A percentile compares a stretch with the other conserved stretches of the same genome.
Evolutionary conservation across 1,140 invertebrate species (phyloP).

Genomic region (Lerema accius): DNA sequence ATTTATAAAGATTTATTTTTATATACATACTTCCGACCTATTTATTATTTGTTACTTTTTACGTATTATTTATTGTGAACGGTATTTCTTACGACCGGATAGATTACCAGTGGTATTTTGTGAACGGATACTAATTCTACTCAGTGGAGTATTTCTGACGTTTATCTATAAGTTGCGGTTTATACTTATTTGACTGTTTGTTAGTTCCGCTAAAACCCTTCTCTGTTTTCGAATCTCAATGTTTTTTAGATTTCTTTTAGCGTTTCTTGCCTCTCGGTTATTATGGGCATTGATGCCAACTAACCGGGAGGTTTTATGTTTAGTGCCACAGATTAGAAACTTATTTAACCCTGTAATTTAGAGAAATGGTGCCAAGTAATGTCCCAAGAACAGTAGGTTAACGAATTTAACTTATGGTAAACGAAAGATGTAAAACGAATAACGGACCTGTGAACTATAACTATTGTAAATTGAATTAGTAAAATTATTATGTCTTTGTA

Average conservation of each 20-base stretch:
- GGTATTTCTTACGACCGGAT: slow-evolving; percentile 48
- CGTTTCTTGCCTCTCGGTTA: slow-evolving; percentile 63
- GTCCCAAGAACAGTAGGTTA: slow-evolving; percentile 66
- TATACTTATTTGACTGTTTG: slow-evolving; percentile 70
- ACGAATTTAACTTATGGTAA: slow-evolving; percentile 62
- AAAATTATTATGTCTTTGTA: slow-evolving; percentile 72
- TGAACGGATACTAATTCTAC: slow-evolving; percentile 37
- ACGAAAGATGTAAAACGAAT: slow-evolving; percentile 52
- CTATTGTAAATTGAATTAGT: slow-evolving; percentile 60
- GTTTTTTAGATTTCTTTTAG: slow-evolving; percentile 60
- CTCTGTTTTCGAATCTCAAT: slow-evolving; percentile 75
- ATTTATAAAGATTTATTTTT: slow-evolving; percentile 79
- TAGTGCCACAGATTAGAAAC: slow-evolving; percentile 23
- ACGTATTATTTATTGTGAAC: slow-evolving; percentile 68
- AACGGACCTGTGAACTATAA: slow-evolving; percentile 55
- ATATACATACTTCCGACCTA: slow-evolving; percentile 74
- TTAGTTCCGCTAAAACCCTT: slow-evolving; percentile 57
- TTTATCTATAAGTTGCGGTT: slow-evolving; percentile 74
- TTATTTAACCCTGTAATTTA: slow-evolving; percentile 48
- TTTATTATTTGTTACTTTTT: slow-evolving; percentile 78
- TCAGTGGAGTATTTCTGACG: slow-evolving; percentile 48
- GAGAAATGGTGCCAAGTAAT: slow-evolving; percentile 76
- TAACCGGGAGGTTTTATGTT: slow-evolving; percentile 18
- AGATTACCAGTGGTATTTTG: slow-evolving; percentile 56
- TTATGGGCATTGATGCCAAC: too few relatives aligned